Percentiles rank a stretch among this genome's conserved stretches.
Evolutionary conservation across 2,888 invertebrate genomes (phyloP).

Genomic region (Monopis laevigella): DNA sequence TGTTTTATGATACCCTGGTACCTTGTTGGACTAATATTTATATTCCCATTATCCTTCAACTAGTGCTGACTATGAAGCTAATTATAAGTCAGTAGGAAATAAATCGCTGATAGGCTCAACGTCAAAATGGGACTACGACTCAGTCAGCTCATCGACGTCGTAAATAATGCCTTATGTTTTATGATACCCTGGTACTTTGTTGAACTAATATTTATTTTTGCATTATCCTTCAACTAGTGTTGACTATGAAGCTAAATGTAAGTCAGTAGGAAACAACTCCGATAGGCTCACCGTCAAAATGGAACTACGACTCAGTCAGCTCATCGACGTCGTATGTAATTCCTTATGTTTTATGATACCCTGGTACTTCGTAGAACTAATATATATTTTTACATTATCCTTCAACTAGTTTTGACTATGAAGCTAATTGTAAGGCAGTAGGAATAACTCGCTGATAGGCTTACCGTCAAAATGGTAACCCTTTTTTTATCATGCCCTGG

Average conservation of each 20-base stretch:
- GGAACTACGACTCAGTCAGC: slow-evolving; percentile 89
- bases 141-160: slow-evolving; percentile 93
- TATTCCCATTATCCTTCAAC: not conserved
- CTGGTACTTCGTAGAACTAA: no score
- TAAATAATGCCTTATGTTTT: no score
- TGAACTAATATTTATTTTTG: no score
- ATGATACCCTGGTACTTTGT: not conserved
- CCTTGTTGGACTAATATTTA: not conserved
- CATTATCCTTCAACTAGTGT: not conserved
- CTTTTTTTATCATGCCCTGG: no score
- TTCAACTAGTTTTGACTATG: no score
- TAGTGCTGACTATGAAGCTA: not conserved
- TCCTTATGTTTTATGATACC: no score
- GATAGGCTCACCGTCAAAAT: slow-evolving; percentile 95
- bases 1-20: not conserved
- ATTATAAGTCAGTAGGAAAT: not conserved
- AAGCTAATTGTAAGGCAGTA: no score
- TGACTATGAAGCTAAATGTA: not conserved
- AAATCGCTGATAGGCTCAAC: slow-evolving; percentile 91
- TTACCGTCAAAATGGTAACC: no score
- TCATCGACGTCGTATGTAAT: slow-evolving; percentile 93
- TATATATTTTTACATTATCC: no score
- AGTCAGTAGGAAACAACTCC: slow-evolving; percentile 92
- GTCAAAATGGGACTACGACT: slow-evolving; percentile 94
- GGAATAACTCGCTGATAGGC: no score